Base-by-base conservation (phyloP, 2,888 invertebrate genomes). In the Microctonus brassicae region DNA sequence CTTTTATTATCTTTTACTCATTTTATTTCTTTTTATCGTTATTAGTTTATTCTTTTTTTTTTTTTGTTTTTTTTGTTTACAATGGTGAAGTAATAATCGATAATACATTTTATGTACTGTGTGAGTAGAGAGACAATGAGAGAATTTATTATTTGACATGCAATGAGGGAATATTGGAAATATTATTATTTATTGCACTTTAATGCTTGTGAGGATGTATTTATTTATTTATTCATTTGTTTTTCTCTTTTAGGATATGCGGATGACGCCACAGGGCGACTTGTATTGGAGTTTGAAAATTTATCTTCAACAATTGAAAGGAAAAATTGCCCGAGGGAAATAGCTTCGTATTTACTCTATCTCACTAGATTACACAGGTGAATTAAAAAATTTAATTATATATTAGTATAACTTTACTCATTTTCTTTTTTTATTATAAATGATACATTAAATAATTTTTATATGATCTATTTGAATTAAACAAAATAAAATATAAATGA, bases 331-430 rank as follows among this genome's bases (percentile, higher is more conserved):
- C 91, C 91, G 83, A 90, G 91, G 80, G 93, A 94, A 88, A 90
- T 94, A 78, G 92, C 94, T 74, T 91, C 92, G 78, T 89, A 93
- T 77, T 88, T 94, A 76, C 89, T 93, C 84, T 94, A 93, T 89
- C 94, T 93, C 88, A 90, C 91, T 78, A 91, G 93, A 76, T 90
- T 94, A 82, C 91, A 93, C 80, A 91, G 91, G 94, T 94, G 89
- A 90, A 75, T 69, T 29, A 29, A n/a, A n/a, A n/a, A n/a, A n/a
- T n/a, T n/a, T n/a, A n/a, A n/a, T n/a, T n/a, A n/a, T n/a, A n/a
- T n/a, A n/a, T n/a, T n/a, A n/a, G n/a, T n/a, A n/a, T n/a, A n/a
- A n/a, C n/a, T n/a, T n/a, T n/a, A n/a, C n/a, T n/a, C n/a, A n/a
- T n/a, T n/a, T n/a, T n/a, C n/a, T n/a, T n/a, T n/a, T 3, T 29